A percentile compares a stretch with the other conserved stretches of the same genome.
phyloP scores from a whole-genome alignment of 1,140 invertebrate species.

The Conus ventricosus region DNA sequence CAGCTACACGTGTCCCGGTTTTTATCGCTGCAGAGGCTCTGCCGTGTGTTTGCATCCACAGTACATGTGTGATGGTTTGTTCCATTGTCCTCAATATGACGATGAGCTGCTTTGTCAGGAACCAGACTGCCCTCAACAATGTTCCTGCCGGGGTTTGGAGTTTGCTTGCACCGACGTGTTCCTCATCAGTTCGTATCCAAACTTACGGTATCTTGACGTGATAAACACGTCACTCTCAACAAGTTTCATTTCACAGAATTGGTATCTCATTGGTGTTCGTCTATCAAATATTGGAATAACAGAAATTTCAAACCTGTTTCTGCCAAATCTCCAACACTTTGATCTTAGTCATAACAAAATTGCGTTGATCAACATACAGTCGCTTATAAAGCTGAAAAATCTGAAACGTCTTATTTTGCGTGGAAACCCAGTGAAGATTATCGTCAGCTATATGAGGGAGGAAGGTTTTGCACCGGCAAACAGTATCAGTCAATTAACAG shows the following conservation, averaged over 20 bases:
- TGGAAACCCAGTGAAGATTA: background rate
- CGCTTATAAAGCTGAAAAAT: background rate
- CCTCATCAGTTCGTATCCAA: background rate
- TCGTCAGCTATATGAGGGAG: background rate
- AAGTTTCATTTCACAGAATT: background rate
- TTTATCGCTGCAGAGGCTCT: conserved; percentile 16
- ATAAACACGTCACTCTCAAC: background rate
- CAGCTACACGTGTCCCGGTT: conserved; percentile 17
- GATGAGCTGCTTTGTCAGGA: conserved; percentile 35
- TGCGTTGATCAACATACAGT: background rate
- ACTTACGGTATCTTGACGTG: background rate
- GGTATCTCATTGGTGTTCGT: background rate
- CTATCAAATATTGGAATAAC: background rate
- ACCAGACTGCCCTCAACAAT: conserved; percentile 69
- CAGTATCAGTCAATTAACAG: background rate
- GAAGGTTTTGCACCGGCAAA: background rate
- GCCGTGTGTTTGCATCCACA: conserved; percentile 4
- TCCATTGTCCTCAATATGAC: conserved; percentile 33
- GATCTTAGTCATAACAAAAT: conserved; percentile 10
- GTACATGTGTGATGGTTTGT: conserved; percentile 12
- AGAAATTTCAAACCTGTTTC: background rate
- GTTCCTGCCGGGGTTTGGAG: conserved; percentile 1
- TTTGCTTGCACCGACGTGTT: background rate
- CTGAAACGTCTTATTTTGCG: background rate
- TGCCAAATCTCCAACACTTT: background rate